A percentile compares a stretch with the other conserved stretches of the same genome.
These are phyloP conservation scores for Rhingia rostrata DNA, from an alignment of 2,888 invertebrate genomes.

Conservation along the genomic window DNA sequence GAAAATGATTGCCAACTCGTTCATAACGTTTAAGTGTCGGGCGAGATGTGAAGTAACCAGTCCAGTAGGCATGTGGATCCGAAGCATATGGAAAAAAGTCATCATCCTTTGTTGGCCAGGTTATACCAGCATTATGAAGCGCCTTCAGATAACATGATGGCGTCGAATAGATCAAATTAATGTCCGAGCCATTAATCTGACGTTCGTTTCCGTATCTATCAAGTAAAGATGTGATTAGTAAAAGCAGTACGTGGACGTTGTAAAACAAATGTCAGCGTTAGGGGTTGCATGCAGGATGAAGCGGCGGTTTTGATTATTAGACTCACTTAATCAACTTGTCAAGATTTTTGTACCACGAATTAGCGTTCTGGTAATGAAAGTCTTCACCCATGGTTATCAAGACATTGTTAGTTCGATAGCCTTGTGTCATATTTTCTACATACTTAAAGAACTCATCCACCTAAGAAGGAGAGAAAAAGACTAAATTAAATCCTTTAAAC, in stretches of 20 bases:
- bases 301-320: conserved; percentile 49
- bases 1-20: conserved; percentile 88
- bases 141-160: conserved; percentile 93
- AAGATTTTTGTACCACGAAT: conserved; percentile 91
- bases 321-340: conserved; percentile 94
- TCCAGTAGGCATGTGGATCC: conserved; percentile 94
- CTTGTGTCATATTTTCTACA: conserved; percentile 84
- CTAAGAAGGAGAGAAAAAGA: conserved; percentile 80
- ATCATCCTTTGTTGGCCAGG: conserved; percentile 89
- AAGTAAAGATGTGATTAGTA: not conserved
- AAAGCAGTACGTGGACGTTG: not conserved
- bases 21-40: conserved; percentile 92
- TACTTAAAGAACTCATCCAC: conserved; percentile 85
- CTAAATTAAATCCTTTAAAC: not conserved
- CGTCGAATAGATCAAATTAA: conserved; percentile 93
- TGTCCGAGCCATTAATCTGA: conserved; percentile 84
- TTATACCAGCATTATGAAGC: conserved; percentile 87
- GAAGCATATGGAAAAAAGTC: conserved; percentile 97
- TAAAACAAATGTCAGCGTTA: conserved; percentile 33
- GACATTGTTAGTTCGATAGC: conserved; percentile 89
- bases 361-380: conserved; percentile 91
- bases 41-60: conserved; percentile 93
- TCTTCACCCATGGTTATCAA: conserved; percentile 96
- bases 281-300: conserved; percentile 52
- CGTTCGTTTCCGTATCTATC: conserved; percentile 80